A percentile compares a stretch with the other conserved stretches of the same genome.
Evolutionary conservation across 2,113 vertebrate genomes (phyloP).

Genomic region (Dasyprocta punctata): DNA sequence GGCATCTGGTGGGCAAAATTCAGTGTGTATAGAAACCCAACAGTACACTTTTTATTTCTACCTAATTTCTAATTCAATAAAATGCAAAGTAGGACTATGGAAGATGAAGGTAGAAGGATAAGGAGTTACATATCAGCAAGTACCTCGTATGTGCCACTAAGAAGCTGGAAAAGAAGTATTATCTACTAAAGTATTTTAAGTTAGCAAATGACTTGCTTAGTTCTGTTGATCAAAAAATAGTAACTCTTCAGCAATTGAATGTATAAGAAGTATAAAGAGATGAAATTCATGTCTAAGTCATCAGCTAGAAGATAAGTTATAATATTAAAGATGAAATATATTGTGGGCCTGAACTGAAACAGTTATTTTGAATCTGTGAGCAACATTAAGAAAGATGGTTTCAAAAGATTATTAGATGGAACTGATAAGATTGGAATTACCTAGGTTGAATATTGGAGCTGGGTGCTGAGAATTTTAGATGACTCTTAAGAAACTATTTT

Average conservation of each 20-base stretch:
- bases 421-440: background rate
- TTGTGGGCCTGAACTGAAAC: background rate
- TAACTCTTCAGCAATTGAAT: background rate
- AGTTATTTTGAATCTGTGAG: background rate
- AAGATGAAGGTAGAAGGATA: background rate
- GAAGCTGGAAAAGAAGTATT: background rate
- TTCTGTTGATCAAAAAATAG: background rate
- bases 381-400: background rate
- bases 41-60: background rate
- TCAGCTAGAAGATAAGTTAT: background rate
- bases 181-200: background rate
- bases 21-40: background rate
- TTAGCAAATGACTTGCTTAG: background rate
- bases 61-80: constrained; percentile 9
- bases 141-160: background rate
- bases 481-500: background rate
- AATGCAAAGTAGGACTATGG: background rate
- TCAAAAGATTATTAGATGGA: background rate
- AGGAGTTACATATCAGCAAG: background rate
- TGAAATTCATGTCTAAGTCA: background rate
- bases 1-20: background rate
- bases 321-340: constrained; percentile 19
- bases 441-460: background rate
- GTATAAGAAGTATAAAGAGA: constrained; percentile 7
- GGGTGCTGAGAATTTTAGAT: background rate